Evolutionary conservation across 2,797 vertebrate genomes (phyloP).

Genomic region (Typhlichthys eigenmanni): DNA sequence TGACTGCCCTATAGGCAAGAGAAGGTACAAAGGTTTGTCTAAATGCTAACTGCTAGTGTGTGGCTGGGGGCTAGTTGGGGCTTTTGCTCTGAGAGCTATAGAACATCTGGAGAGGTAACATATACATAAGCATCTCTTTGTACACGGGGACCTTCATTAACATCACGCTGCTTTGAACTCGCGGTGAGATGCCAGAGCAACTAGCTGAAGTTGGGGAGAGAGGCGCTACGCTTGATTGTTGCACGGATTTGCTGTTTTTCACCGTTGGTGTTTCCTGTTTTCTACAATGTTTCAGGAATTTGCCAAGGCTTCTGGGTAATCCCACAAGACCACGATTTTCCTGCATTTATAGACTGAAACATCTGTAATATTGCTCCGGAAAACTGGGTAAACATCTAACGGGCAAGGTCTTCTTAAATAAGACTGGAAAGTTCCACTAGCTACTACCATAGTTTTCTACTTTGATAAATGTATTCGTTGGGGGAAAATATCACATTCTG

Average conservation of each 20-base stretch:
- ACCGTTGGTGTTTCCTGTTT: conserved; percentile 57
- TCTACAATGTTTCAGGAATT: conserved; percentile 44
- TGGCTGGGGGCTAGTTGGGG: conserved; percentile 64
- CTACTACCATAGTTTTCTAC: neutral
- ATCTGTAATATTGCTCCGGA: conserved; percentile 14
- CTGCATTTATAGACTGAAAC: neutral
- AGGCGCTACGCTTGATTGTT: conserved; percentile 37
- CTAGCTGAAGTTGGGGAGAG: conserved; percentile 45
- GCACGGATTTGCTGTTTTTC: conserved; percentile 32
- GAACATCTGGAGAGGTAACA: conserved; percentile 82
- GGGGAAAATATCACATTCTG: neutral
- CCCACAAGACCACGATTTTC: conserved; percentile 8
- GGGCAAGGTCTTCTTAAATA: neutral
- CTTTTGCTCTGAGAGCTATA: conserved; percentile 65
- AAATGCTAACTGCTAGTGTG: conserved; percentile 74
- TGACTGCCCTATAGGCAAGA: conserved; percentile 74
- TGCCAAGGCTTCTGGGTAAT: conserved; percentile 32
- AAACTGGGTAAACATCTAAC: neutral
- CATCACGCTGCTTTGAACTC: conserved; percentile 76
- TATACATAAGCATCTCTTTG: conserved; percentile 80
- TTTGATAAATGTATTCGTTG: neutral
- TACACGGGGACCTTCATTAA: conserved; percentile 76
- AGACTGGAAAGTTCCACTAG: too few species aligned
- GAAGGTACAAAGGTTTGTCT: conserved; percentile 83
- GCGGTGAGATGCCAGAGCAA: conserved; percentile 54